phyloP scores from a whole-genome alignment of 2,113 vertebrate species.

The Irena cyanogastra region DNA sequence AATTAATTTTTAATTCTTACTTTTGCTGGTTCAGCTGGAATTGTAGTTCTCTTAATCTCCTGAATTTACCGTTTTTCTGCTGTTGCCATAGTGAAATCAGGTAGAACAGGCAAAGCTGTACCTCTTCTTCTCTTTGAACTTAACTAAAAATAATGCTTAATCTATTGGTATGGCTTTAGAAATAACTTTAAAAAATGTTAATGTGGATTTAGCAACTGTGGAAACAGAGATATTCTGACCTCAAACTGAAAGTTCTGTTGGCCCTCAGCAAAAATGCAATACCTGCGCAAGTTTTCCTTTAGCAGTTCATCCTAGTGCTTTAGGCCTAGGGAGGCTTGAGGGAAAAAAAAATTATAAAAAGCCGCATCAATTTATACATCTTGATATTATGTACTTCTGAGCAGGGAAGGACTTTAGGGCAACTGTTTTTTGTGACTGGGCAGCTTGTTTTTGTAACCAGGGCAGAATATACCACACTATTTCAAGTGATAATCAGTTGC shows the following conservation, averaged over 20 bases:
- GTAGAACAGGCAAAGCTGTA: slow-evolving; percentile 4
- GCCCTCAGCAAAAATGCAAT: neutral
- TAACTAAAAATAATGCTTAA: slow-evolving; percentile 61
- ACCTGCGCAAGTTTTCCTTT: neutral
- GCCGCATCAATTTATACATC: neutral
- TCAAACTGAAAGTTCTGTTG: neutral
- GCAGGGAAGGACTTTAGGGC: neutral
- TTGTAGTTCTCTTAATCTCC: slow-evolving; percentile 19
- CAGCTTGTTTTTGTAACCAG: neutral
- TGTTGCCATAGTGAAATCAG: slow-evolving; percentile 57
- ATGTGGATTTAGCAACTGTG: slow-evolving; percentile 40
- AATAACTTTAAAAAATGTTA: slow-evolving; percentile 48
- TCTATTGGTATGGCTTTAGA: slow-evolving; percentile 51
- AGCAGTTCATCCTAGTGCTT: neutral
- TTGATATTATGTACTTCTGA: neutral
- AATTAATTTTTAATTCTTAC: slow-evolving; percentile 48
- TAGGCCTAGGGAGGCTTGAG: neutral
- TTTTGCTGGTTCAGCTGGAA: slow-evolving; percentile 53
- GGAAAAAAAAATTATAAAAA: neutral
- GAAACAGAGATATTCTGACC: neutral
- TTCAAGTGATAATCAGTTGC: neutral
- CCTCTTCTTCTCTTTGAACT: slow-evolving; percentile 53
- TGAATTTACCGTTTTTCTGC: slow-evolving; percentile 32
- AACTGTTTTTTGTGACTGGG: neutral
- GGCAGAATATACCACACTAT: neutral